These are phyloP conservation scores for Tribolium castaneum DNA, from an alignment of 1,140 invertebrate species.

Conservation along the genomic window DNA sequence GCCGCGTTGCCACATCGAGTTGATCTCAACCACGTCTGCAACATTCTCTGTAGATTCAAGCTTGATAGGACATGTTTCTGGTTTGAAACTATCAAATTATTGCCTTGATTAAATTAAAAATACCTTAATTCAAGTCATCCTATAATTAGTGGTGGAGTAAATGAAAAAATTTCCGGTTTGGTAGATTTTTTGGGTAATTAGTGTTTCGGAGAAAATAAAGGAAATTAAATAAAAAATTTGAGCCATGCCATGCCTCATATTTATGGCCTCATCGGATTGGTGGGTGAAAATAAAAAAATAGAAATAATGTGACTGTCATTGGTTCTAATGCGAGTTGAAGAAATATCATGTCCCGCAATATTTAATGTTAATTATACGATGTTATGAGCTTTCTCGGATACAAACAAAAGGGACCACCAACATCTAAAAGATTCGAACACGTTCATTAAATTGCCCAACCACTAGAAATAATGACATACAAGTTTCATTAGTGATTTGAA, in stretches of 20 bases:
- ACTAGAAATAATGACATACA: slow-evolving; percentile 38
- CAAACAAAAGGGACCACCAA: slow-evolving; percentile 41
- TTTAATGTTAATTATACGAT: slow-evolving; percentile 35
- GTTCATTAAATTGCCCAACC: slow-evolving; percentile 42
- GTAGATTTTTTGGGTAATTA: background rate
- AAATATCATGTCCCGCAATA: slow-evolving; percentile 34
- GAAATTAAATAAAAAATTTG: slow-evolving; percentile 11
- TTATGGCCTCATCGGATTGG: slow-evolving; percentile 1
- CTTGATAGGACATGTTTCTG: slow-evolving; percentile 25
- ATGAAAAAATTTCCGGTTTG: slow-evolving; percentile 1
- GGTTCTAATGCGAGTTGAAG: slow-evolving; percentile 28
- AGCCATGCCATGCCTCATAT: slow-evolving; percentile 29
- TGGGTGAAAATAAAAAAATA: background rate
- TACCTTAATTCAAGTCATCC: slow-evolving; percentile 13
- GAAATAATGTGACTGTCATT: slow-evolving; percentile 28
- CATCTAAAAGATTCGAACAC: slow-evolving; percentile 39
- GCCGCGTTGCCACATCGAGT: slow-evolving; percentile 9
- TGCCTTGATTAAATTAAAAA: slow-evolving; percentile 32
- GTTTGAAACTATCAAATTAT: slow-evolving; percentile 26
- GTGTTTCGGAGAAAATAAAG: background rate
- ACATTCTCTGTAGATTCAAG: slow-evolving; percentile 15
- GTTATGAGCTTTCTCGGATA: slow-evolving; percentile 34
- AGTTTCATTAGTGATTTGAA: slow-evolving; percentile 41
- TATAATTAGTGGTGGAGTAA: background rate
- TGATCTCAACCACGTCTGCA: slow-evolving; percentile 34